Percentiles rank a stretch among this genome's conserved stretches.
Conservation (phyloP, 2,797 vertebrate species). For the Phoebastria nigripes region DNA sequence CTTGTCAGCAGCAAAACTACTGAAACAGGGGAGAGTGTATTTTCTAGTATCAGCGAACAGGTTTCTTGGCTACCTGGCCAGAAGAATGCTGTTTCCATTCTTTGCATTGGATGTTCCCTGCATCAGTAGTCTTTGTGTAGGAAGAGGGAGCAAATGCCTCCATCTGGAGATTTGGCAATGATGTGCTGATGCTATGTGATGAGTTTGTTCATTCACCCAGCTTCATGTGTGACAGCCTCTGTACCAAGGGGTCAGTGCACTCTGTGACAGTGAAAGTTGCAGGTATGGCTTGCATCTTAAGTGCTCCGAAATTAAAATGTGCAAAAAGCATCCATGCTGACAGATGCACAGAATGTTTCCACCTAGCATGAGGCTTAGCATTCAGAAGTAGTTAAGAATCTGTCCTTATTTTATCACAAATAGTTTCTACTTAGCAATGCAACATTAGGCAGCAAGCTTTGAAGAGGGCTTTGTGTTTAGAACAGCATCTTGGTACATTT, state of each 20-base stretch:
- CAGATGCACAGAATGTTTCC: neutral
- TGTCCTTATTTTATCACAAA: neutral
- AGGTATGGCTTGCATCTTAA: neutral
- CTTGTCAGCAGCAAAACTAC: neutral
- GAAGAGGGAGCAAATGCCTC: neutral
- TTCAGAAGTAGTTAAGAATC: neutral
- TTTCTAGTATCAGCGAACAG: neutral
- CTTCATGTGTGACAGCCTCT: neutral
- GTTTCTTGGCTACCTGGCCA: neutral
- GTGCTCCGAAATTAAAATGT: neutral
- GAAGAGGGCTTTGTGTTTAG: neutral
- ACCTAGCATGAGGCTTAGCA: neutral
- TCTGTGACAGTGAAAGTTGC: neutral
- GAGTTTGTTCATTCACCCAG: neutral
- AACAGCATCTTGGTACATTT: neutral
- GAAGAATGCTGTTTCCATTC: neutral
- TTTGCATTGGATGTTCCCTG: neutral
- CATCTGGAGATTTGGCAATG: neutral
- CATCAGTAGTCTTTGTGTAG: neutral
- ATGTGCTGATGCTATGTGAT: neutral
- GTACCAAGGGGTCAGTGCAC: neutral
- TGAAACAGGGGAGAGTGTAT: neutral
- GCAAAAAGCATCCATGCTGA: neutral
- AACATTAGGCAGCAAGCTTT: neutral
- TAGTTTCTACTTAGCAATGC: neutral